These are phyloP conservation scores for Morpho helenor DNA, from an alignment of 2,888 invertebrate species.

Conservation along the genomic window DNA sequence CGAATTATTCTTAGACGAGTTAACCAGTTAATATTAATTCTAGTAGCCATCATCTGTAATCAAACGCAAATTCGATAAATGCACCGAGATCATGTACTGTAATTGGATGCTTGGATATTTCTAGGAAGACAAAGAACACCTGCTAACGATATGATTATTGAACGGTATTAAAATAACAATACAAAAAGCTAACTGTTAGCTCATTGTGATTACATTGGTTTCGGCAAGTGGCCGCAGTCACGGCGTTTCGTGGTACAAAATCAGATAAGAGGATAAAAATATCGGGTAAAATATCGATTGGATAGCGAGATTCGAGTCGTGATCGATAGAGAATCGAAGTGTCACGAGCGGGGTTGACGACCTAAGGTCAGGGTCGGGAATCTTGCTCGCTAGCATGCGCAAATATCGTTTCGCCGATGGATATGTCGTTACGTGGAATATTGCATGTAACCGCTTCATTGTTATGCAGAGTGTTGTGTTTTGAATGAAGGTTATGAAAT, in stretches of 20 bases:
- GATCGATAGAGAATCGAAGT: slow-evolving; percentile 78
- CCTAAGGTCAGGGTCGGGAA: slow-evolving; percentile 73
- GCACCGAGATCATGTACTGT: slow-evolving; percentile 21
- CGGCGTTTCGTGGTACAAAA: slow-evolving; percentile 49
- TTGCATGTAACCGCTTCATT: slow-evolving; percentile 63
- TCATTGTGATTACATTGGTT: slow-evolving; percentile 54
- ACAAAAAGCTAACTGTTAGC: slow-evolving; percentile 60
- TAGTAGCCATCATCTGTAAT: slow-evolving; percentile 6
- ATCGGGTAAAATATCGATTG: slow-evolving; percentile 57
- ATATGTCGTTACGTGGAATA: slow-evolving; percentile 69
- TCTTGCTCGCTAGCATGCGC: slow-evolving; percentile 58
- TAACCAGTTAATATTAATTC: slow-evolving; percentile 1
- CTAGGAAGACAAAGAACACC: slow-evolving; percentile 41
- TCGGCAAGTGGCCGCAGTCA: slow-evolving; percentile 59
- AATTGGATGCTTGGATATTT: slow-evolving; percentile 24
- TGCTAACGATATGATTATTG: slow-evolving; percentile 59
- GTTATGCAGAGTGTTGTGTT: slow-evolving; percentile 55
- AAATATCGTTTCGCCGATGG: slow-evolving; percentile 57
- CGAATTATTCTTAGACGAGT: not conserved
- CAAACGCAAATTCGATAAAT: slow-evolving; percentile 14
- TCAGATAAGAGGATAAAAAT: slow-evolving; percentile 68
- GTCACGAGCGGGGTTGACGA: slow-evolving; percentile 72
- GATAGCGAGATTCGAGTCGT: slow-evolving; percentile 66
- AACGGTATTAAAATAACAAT: slow-evolving; percentile 60
- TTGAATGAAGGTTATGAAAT: slow-evolving; percentile 26